Conservation (phyloP, 30 jellyfish, hydroid and myxozoan species). For the Calvadosia cruxmelitensis region DNA sequence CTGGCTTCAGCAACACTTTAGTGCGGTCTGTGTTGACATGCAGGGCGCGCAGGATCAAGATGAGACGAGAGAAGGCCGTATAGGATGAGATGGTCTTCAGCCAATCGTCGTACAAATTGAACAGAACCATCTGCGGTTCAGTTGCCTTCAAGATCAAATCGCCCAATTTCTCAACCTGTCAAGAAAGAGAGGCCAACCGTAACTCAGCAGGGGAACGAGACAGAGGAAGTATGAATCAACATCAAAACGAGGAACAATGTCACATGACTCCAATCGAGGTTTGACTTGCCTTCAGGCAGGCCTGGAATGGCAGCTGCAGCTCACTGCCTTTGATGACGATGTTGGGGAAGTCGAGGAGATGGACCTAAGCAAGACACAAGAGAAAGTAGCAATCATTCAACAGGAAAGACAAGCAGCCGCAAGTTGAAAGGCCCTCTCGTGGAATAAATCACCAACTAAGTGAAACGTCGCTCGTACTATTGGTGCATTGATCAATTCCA, state of each 20-base stretch:
- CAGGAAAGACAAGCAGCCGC: too few species aligned
- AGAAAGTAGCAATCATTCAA: background rate
- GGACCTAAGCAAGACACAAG: constrained; percentile 48
- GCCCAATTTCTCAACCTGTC: constrained; percentile 97
- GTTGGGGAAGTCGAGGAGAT: constrained; percentile 98
- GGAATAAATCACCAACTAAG: too few species aligned
- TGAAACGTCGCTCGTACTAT: too few species aligned
- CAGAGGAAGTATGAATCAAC: too few species aligned
- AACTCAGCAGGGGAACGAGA: too few species aligned
- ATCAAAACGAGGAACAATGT: too few species aligned
- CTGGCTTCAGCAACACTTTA: constrained; percentile 95
- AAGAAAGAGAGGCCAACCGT: background rate
- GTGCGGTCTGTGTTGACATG: constrained; percentile 99
- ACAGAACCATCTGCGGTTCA: constrained; percentile 99
- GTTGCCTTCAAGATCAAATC: constrained; percentile 97
- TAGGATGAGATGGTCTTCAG: constrained; percentile 94
- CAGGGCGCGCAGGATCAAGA: constrained; percentile 89
- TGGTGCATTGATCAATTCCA: too few species aligned
- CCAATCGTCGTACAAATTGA: constrained; percentile 99
- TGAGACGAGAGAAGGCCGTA: constrained; percentile 96
- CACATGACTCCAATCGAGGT: too few species aligned
- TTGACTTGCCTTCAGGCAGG: constrained; percentile 80
- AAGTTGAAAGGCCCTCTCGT: too few species aligned
- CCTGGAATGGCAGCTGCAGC: constrained; percentile 98
- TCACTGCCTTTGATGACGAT: constrained; percentile 99